Percentiles rank a stretch among this genome's conserved stretches.
phyloP scores from a whole-genome alignment of 2,888 invertebrate genomes.

The Hirtodrosophila trivittata region DNA sequence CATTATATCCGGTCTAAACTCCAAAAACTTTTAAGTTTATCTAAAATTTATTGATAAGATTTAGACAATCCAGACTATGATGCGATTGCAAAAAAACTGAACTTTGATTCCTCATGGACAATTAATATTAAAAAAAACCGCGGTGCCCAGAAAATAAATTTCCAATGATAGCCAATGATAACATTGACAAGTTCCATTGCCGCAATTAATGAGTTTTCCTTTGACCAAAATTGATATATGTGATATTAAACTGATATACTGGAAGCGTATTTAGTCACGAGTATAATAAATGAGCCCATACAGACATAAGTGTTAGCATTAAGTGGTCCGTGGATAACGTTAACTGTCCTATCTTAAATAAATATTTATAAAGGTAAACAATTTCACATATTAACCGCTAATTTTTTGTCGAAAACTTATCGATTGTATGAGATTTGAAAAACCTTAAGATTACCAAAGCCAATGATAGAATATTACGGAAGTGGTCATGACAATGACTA shows the following conservation, averaged over 20 bases:
- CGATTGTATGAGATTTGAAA: background rate
- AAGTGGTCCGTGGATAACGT: constrained; percentile 38
- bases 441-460: constrained; percentile 28
- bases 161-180: constrained; percentile 40
- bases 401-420: constrained; percentile 10
- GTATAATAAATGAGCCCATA: constrained; percentile 48
- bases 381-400: constrained; percentile 19
- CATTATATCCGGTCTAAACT: constrained; percentile 8
- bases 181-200: constrained; percentile 55
- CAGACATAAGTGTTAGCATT: constrained; percentile 38
- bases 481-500: constrained; percentile 18
- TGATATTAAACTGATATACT: constrained; percentile 43
- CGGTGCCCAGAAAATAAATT: constrained; percentile 17
- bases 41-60: constrained; percentile 28
- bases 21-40: constrained; percentile 14
- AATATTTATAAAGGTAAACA: constrained; percentile 54
- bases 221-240: constrained; percentile 44
- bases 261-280: constrained; percentile 54
- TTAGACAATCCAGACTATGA: constrained; percentile 4
- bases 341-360: constrained; percentile 47
- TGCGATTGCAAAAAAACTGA: constrained; percentile 22
- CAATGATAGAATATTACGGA: constrained; percentile 25
- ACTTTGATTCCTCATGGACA: constrained; percentile 49
- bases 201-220: constrained; percentile 60
- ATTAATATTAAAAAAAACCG: constrained; percentile 18